A percentile compares a stretch with the other conserved stretches of the same genome.
phyloP scores from a whole-genome alignment of 2,797 vertebrate species.

The Podarcis lilfordi region DNA sequence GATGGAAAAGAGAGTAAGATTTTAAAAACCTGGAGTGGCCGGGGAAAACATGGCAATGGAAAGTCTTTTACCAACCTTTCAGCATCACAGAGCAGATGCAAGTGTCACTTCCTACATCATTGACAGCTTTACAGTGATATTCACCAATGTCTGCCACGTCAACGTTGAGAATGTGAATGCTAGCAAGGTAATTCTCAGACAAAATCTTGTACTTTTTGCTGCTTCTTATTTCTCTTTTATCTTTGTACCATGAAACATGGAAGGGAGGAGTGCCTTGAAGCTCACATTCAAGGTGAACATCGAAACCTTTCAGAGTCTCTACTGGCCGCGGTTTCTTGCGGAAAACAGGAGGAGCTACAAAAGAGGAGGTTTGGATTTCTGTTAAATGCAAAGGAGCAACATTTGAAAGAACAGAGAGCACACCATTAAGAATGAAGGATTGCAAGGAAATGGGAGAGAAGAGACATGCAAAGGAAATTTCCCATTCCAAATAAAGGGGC shows the following conservation, averaged over 20 bases:
- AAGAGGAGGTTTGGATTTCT: slow-evolving; percentile 41
- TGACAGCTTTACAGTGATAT: slow-evolving; percentile 95
- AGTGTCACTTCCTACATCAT: slow-evolving; percentile 91
- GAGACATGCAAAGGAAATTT: background rate
- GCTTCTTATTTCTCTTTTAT: slow-evolving; percentile 92
- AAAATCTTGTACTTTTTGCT: slow-evolving; percentile 97
- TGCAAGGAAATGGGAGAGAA: background rate
- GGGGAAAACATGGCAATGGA: slow-evolving; percentile 22
- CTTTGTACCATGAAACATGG: slow-evolving; percentile 96
- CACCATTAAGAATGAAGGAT: slow-evolving; percentile 18
- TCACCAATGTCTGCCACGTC: slow-evolving; percentile 89
- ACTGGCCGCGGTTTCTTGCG: slow-evolving; percentile 86
- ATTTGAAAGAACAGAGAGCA: slow-evolving; percentile 51
- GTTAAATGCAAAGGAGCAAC: background rate
- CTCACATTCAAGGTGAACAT: slow-evolving; percentile 94
- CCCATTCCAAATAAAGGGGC: background rate
- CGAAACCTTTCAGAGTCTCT: slow-evolving; percentile 91
- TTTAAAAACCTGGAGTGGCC: background rate
- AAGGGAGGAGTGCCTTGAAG: slow-evolving; percentile 93
- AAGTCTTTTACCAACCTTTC: slow-evolving; percentile 83
- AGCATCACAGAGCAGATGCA: slow-evolving; percentile 87
- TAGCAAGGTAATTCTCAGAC: slow-evolving; percentile 89
- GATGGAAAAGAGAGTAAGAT: slow-evolving; percentile 23
- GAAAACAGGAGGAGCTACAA: slow-evolving; percentile 93
- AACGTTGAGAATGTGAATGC: slow-evolving; percentile 89